Evolutionary conservation across 2,797 vertebrate species (phyloP).

Genomic region (Malurus leucopterus): DNA sequence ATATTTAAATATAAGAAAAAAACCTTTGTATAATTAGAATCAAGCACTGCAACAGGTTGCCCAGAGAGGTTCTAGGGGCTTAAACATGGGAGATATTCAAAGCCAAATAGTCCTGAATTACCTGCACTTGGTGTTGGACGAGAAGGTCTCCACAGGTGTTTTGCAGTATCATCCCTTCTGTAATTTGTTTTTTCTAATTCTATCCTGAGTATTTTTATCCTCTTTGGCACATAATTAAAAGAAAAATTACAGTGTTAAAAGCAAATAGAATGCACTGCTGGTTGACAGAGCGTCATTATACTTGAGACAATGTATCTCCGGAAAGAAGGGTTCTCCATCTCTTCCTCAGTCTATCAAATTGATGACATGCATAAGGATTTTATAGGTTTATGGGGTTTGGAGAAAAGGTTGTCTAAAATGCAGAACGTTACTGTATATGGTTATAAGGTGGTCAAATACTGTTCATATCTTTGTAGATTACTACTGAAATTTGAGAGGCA

Average conservation of each 20-base stretch:
- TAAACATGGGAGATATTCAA: background rate
- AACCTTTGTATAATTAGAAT: background rate
- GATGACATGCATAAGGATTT: background rate
- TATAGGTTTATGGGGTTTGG: background rate
- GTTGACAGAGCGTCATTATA: background rate
- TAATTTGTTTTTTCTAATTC: background rate
- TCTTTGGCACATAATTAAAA: background rate
- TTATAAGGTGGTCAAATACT: background rate
- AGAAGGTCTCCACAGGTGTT: background rate
- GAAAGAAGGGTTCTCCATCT: background rate
- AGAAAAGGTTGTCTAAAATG: background rate
- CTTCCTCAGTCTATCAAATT: background rate
- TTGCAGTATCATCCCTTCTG: background rate
- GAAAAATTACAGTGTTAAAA: background rate
- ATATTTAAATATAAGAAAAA: background rate
- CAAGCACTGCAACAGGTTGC: background rate
- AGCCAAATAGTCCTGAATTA: background rate
- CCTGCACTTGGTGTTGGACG: background rate
- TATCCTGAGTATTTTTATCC: background rate
- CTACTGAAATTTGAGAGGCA: background rate
- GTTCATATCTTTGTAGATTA: background rate
- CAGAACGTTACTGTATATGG: background rate
- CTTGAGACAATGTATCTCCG: background rate
- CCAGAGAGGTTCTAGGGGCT: background rate
- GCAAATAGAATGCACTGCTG: background rate